Percentiles rank a stretch among this genome's conserved stretches.
phyloP scores from a whole-genome alignment of 2,797 vertebrate species.

The Centropyge bicolor region DNA sequence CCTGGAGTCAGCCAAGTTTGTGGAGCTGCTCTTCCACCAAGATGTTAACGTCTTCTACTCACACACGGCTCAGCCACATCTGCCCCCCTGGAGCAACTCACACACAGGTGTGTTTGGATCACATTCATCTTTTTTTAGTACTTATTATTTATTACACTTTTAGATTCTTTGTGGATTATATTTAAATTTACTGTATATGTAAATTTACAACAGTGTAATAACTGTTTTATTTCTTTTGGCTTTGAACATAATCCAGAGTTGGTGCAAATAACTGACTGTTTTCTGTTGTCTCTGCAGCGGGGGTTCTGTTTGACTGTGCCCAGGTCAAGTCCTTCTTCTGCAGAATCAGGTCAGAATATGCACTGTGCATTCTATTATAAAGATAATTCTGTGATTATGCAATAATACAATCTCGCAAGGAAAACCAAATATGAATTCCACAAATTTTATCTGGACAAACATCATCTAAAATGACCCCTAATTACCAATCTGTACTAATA shows the following conservation, averaged over 20 bases:
- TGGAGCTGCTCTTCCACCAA: slow-evolving; percentile 91
- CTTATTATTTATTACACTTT: not conserved
- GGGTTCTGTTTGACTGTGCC: slow-evolving; percentile 85
- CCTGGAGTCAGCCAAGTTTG: slow-evolving; percentile 89
- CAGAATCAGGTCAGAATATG: slow-evolving; percentile 89
- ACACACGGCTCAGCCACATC: slow-evolving; percentile 87
- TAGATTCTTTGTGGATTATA: not conserved
- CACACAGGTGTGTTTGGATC: slow-evolving; percentile 82
- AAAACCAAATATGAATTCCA: not conserved
- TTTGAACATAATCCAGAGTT: not conserved
- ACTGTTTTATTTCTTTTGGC: not conserved
- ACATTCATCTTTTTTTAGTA: not conserved
- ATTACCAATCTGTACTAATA: not conserved
- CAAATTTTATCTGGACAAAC: not conserved
- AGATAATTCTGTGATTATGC: not conserved
- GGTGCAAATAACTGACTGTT: not conserved
- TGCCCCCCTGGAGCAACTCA: slow-evolving; percentile 89
- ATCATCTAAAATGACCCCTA: not conserved
- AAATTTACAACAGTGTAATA: not conserved
- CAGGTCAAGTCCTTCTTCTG: slow-evolving; percentile 95
- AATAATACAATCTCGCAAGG: not conserved
- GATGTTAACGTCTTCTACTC: slow-evolving; percentile 92
- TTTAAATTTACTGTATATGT: not conserved
- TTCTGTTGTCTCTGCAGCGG: slow-evolving; percentile 73
- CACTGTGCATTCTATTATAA: slow-evolving; percentile 45